Evolutionary conservation across 2,888 invertebrate genomes (phyloP).

Genomic region (Fragum whitleyi): DNA sequence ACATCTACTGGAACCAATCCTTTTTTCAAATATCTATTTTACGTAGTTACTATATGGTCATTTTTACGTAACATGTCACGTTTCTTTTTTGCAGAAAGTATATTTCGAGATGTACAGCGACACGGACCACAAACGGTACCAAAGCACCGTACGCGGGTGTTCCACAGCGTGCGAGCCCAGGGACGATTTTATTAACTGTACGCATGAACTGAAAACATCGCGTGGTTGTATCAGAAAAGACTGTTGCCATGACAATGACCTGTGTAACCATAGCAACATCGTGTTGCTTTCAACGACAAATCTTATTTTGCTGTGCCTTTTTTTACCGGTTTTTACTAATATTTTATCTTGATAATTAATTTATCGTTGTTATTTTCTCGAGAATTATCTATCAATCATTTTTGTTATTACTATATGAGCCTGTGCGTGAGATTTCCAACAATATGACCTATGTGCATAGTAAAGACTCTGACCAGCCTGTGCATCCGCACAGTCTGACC

Average conservation of each 20-base stretch:
- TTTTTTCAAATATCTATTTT: too few species aligned
- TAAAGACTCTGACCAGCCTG: too few species aligned
- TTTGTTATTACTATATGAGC: too few species aligned
- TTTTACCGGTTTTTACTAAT: background rate
- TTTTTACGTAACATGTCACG: too few species aligned
- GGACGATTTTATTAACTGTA: conserved; percentile 76
- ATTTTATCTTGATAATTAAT: background rate
- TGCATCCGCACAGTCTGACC: too few species aligned
- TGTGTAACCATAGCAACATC: conserved; percentile 69
- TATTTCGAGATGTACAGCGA: conserved; percentile 74
- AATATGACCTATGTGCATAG: too few species aligned
- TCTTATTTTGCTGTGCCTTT: conserved; percentile 13
- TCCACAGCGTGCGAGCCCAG: conserved; percentile 70
- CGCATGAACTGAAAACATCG: conserved; percentile 64
- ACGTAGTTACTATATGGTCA: too few species aligned
- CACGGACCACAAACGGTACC: conserved; percentile 45
- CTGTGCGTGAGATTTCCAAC: too few species aligned
- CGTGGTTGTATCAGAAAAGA: conserved; percentile 73
- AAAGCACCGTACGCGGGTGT: conserved; percentile 76
- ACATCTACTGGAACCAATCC: too few species aligned
- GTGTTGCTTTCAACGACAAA: background rate
- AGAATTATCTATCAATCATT: too few species aligned
- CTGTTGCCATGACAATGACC: conserved; percentile 74
- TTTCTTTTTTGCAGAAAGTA: conserved; percentile 72
- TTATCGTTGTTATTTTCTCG: too few species aligned